These are phyloP conservation scores for Campoletis raptor DNA, from an alignment of 2,888 invertebrate genomes.

Conservation along the genomic window DNA sequence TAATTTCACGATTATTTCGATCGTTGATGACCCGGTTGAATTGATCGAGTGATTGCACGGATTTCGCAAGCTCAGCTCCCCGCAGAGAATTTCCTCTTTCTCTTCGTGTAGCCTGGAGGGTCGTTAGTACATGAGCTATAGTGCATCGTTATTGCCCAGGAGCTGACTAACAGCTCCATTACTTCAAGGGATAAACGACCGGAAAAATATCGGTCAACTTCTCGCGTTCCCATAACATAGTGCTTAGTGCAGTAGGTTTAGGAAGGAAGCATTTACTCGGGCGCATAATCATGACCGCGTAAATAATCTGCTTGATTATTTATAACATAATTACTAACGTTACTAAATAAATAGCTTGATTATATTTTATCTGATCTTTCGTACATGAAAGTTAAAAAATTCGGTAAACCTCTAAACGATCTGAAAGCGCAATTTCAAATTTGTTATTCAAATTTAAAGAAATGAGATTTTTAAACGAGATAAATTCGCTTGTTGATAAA, in stretches of 20 bases:
- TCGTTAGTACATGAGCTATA: constrained; percentile 58
- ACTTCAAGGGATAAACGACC: constrained; percentile 46
- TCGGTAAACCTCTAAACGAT: not conserved
- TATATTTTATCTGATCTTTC: not conserved
- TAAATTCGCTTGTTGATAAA: not conserved
- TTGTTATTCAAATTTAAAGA: not conserved
- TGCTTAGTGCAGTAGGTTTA: constrained; percentile 22
- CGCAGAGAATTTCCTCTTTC: constrained; percentile 54
- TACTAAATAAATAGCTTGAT: not conserved
- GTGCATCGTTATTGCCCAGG: constrained; percentile 35
- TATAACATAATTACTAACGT: not conserved
- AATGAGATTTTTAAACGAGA: not conserved
- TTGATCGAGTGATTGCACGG: constrained; percentile 60
- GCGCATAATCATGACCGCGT: constrained; percentile 17
- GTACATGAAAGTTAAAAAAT: not conserved
- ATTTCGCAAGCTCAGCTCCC: constrained; percentile 62
- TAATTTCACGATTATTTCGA: constrained; percentile 32
- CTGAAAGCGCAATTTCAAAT: not conserved
- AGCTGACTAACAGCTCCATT: constrained; percentile 63
- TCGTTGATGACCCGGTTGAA: constrained; percentile 40
- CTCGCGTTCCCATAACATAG: constrained; percentile 37
- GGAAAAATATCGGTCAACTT: constrained; percentile 39
- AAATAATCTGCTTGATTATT: not conserved
- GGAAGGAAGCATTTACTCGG: constrained; percentile 14
- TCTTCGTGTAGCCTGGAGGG: constrained; percentile 43